Base-by-base conservation (phyloP, 2,888 invertebrate genomes). In the Xanthorhoe designata region DNA sequence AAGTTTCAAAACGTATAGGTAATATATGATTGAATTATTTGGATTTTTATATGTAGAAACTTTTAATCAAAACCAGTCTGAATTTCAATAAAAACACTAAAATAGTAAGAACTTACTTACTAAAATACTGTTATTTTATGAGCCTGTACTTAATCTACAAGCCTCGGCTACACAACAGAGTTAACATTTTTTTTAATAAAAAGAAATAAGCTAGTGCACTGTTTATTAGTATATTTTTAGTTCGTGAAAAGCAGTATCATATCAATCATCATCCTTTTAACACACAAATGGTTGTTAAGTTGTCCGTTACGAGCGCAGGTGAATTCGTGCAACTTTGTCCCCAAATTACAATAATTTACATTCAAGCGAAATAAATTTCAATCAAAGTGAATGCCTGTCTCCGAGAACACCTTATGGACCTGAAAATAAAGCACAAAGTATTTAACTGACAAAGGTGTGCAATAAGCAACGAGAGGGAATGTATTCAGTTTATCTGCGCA, bases 401-500 rank as follows among this genome's bases (percentile, higher is more conserved):
- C 4, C 17, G 1, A 18, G 4, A 13, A n/a, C 42, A 38, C 63
- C 52, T 49, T 67, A 68, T 17, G 0, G 0, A 0, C 0, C 9
- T 18, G 19, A 19, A 6, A 19, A 50, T 71, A 73, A 61, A 61
- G 65, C 60, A 64, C 24, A 55, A 57, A 69, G 6, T 57, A 13
- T 61, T 52, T 66, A 47, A 70, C 71, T 68, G 66, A 71, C 66
- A 72, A 66, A 72, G 65, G 70, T 71, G 74, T 77, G 79, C 79
- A 83, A 83, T 81, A 81, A 78, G 74, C 72, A 80, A 76, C 70
- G 82, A 82, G 83, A 86, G 79, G 82, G 80, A 84, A 83, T 86
- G 87, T 85, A 85, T 89, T 87, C 87, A 87, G 86, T 85, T 81
- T 88, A 89, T 89, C 89, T 78, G 74, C 66, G 79, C 77, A 75